A percentile compares a stretch with the other conserved stretches of the same genome.
Evolutionary conservation across 2,113 vertebrate species (phyloP).

Genomic region (Junco hyemalis): DNA sequence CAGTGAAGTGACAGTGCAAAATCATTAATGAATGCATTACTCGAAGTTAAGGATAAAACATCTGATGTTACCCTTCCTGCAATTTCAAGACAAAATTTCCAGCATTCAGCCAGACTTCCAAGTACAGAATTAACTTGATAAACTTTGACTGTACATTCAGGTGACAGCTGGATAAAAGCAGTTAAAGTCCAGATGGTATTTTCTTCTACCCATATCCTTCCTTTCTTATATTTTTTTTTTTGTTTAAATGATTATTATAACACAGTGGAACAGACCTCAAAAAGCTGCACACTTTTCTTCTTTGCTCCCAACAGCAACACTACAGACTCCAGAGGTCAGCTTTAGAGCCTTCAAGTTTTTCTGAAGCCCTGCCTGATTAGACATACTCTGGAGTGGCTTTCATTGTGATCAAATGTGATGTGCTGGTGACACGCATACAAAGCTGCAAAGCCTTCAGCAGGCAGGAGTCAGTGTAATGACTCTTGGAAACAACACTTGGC

Average conservation of each 20-base stretch:
- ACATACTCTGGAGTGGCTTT: neutral
- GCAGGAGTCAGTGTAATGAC: accelerated
- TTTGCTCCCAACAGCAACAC: neutral
- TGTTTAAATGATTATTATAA: neutral
- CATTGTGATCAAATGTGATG: conserved; percentile 8
- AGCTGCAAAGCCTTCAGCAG: neutral
- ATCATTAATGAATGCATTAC: neutral
- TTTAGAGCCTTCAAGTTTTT: conserved; percentile 12
- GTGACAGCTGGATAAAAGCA: neutral
- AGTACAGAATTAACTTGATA: neutral
- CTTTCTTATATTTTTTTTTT: neutral
- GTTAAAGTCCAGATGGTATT: neutral
- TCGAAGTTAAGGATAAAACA: neutral
- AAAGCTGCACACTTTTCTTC: neutral
- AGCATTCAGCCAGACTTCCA: neutral
- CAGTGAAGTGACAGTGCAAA: neutral
- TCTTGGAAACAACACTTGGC: neutral
- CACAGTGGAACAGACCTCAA: neutral
- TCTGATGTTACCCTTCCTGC: neutral
- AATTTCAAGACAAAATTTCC: neutral
- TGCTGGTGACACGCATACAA: neutral
- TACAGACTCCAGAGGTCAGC: conserved; percentile 19
- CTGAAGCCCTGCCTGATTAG: conserved; percentile 49
- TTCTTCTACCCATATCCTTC: neutral
- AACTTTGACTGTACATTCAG: neutral